These are phyloP conservation scores for Tetranychus cinnabarinus DNA, from an alignment of 1,140 invertebrate genomes.

Conservation along the genomic window DNA sequence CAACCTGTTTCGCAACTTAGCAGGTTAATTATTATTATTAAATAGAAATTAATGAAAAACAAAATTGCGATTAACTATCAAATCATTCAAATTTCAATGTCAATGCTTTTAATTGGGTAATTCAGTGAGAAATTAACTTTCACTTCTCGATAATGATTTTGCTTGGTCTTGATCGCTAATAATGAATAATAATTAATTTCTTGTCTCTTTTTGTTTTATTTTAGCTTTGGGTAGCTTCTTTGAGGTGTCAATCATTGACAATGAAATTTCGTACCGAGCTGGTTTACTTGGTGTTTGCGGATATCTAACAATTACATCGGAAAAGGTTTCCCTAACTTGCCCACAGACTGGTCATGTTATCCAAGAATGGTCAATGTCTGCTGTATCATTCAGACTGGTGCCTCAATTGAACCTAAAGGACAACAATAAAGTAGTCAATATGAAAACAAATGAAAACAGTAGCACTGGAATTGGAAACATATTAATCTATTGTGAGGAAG, in stretches of 20 bases:
- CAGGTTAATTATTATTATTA: too few species aligned
- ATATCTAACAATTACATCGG: not conserved
- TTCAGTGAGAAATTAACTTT: too few species aligned
- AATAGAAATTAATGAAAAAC: too few species aligned
- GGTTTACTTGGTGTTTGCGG: constrained; percentile 1
- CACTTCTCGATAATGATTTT: not conserved
- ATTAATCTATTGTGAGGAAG: not conserved
- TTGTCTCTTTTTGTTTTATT: not conserved
- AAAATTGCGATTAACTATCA: too few species aligned
- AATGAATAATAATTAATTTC: not conserved
- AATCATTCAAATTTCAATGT: too few species aligned
- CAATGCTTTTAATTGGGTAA: too few species aligned
- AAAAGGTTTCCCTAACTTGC: not conserved
- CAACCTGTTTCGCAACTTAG: too few species aligned
- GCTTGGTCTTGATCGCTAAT: not conserved
- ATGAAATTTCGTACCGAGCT: not conserved
- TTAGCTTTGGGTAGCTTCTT: not conserved
- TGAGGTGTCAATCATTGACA: constrained; percentile 3
- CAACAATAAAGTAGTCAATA: not conserved
- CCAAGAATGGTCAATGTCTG: constrained; percentile 4
- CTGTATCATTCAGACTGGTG: not conserved
- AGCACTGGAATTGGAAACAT: not conserved
- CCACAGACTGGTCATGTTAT: not conserved
- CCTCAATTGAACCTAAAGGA: not conserved
- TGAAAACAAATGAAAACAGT: not conserved